phyloP scores from a whole-genome alignment of 2,797 vertebrate genomes.

The Oreochromis mossambicus region DNA sequence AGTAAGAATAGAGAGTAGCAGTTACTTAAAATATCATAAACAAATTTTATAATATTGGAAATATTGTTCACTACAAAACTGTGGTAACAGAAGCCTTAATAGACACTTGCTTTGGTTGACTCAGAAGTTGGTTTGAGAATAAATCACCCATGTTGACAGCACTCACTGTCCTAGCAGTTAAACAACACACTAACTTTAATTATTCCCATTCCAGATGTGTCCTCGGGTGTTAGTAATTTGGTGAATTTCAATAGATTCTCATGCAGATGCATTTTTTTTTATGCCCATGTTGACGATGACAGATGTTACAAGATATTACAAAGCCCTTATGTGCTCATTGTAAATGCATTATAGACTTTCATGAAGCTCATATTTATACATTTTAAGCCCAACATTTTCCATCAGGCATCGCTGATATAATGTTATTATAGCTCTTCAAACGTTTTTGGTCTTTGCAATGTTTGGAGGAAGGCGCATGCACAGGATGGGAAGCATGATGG shows the following conservation, averaged over 20 bases:
- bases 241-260: neutral
- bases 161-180: neutral
- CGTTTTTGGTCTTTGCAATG: neutral
- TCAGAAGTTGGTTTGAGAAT: neutral
- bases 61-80: neutral
- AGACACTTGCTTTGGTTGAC: neutral
- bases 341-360: neutral
- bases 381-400: neutral
- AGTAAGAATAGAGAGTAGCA: neutral
- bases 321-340: neutral
- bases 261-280: neutral
- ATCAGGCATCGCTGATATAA: neutral
- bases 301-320: neutral
- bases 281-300: neutral
- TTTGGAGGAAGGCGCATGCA: constrained; percentile 26
- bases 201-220: neutral
- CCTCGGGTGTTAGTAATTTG: neutral
- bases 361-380: neutral
- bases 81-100: neutral
- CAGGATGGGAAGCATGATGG: neutral
- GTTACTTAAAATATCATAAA: neutral
- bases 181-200: neutral
- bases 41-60: neutral
- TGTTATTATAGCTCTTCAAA: neutral
- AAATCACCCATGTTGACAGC: neutral